phyloP scores from a whole-genome alignment of 1,140 invertebrate genomes.

The Cataglyphis hispanica region DNA sequence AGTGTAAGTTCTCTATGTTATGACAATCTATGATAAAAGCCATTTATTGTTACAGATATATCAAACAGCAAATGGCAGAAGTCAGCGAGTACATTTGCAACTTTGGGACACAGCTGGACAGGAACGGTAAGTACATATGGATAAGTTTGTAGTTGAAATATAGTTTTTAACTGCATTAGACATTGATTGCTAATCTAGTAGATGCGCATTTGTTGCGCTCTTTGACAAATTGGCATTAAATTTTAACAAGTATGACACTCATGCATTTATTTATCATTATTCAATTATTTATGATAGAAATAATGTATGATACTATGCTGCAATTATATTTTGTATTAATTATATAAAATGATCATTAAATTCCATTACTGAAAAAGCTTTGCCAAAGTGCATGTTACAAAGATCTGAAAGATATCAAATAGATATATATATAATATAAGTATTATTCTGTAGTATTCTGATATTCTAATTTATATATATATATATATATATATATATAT shows the following conservation, averaged over 20 bases:
- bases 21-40: conserved; percentile 38
- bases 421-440: conserved; percentile 5
- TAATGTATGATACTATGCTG: background rate
- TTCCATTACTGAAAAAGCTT: conserved; percentile 29
- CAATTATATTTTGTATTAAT: conserved; percentile 34
- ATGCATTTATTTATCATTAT: background rate
- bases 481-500: background rate
- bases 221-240: conserved; percentile 7
- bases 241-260: background rate
- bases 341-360: conserved; percentile 36
- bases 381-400: conserved; percentile 10
- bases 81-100: conserved; percentile 96
- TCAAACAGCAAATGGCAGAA: conserved; percentile 90
- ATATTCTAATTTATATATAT: too few relatives aligned
- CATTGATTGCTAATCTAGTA: background rate
- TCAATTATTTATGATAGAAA: background rate
- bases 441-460: too few relatives aligned
- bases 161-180: background rate
- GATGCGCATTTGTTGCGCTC: background rate
- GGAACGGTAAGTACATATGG: conserved; percentile 89
- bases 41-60: conserved; percentile 89
- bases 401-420: background rate
- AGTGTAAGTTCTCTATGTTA: background rate
- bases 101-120: conserved; percentile 99
- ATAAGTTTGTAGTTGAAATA: background rate